A percentile compares a stretch with the other conserved stretches of the same genome.
phyloP scores from a whole-genome alignment of 2,888 invertebrate species.

The Eustalomyia histrio region DNA sequence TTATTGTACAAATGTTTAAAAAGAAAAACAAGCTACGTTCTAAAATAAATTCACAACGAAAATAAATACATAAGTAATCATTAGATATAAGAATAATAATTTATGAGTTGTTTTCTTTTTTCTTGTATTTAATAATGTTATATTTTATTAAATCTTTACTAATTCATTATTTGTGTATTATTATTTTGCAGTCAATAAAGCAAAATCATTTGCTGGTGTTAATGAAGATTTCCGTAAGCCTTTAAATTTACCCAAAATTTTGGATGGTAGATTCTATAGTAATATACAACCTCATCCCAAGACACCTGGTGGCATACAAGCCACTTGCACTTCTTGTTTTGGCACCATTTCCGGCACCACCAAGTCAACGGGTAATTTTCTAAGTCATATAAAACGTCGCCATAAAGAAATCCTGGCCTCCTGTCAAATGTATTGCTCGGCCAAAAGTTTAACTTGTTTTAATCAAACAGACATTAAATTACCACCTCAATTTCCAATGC shows the following conservation, averaged over 20 bases:
- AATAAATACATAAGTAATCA: neutral
- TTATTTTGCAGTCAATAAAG: conserved; percentile 20
- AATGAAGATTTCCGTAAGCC: conserved; percentile 71
- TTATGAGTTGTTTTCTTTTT: neutral
- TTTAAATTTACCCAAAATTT: conserved; percentile 73
- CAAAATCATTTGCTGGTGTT: conserved; percentile 13
- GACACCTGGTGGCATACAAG: conserved; percentile 76
- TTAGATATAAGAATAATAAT: neutral
- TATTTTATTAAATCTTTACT: conserved; percentile 53
- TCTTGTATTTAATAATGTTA: neutral
- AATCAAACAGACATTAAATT: conserved; percentile 56
- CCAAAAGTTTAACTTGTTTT: conserved; percentile 59
- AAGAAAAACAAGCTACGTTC: neutral
- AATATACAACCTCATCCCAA: conserved; percentile 75
- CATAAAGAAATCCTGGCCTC: conserved; percentile 73
- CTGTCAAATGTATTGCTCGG: conserved; percentile 73
- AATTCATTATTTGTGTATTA: conserved; percentile 10
- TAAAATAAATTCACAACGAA: neutral
- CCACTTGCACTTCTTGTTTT: conserved; percentile 75
- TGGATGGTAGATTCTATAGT: conserved; percentile 76
- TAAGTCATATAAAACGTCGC: conserved; percentile 75
- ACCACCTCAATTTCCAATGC: conserved; percentile 32
- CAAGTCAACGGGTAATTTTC: conserved; percentile 76
- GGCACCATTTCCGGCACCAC: conserved; percentile 75
- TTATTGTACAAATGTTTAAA: neutral